Base-by-base conservation (phyloP, 1,140 invertebrate species). In the Drosophila sechellia region DNA sequence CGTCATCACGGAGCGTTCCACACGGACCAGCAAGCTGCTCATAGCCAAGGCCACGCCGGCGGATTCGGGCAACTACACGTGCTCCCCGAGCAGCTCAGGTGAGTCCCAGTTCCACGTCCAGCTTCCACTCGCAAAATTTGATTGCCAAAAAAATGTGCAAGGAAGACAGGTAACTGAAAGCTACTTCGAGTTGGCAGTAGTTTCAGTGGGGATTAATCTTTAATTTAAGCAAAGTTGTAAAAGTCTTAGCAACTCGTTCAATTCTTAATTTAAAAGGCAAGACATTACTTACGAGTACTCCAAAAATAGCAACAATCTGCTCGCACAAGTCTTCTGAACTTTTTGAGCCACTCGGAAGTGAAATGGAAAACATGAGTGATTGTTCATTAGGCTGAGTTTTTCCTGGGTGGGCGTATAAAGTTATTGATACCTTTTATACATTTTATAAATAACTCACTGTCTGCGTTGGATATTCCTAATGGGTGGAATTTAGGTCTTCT, bases 51-150 rank as follows among this genome's bases (percentile, higher is more conserved):
- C 96, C 45, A 93, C 95, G 48, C 94, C 96, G 8, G 93, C 94
- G 63, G 96, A 97, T 93, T 96, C 96, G 13, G 97, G 97, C 27
- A 97, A 97, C 93, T 98, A 97, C 92, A 97, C 96, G 6, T 98
- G 97, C 90, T 95, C 96, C 13, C 96, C 96, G 17, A 94, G 94
- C 78, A 94, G 93, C 83, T 94, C 94, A 85, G 94, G 94, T 95
- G 80, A 78, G 76, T 77, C 6, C 42, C 3, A 20, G 8, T 8
- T 6, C 31, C 8, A 8, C 2, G 27, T 31, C 27, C 27, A 31
- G 1, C 6, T 31, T 1, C 27, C 34, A 37, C 17, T 15, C 34
- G 17, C 2, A 53, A 31, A 35, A 22, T 34, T 50, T 50, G 5
- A 22, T 15, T 39, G 17, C 34, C 50, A 39, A 40, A 60, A 45